A percentile compares a stretch with the other conserved stretches of the same genome.
Evolutionary conservation across 2,797 vertebrate genomes (phyloP).

Genomic region (Mormyrops attenuatus): DNA sequence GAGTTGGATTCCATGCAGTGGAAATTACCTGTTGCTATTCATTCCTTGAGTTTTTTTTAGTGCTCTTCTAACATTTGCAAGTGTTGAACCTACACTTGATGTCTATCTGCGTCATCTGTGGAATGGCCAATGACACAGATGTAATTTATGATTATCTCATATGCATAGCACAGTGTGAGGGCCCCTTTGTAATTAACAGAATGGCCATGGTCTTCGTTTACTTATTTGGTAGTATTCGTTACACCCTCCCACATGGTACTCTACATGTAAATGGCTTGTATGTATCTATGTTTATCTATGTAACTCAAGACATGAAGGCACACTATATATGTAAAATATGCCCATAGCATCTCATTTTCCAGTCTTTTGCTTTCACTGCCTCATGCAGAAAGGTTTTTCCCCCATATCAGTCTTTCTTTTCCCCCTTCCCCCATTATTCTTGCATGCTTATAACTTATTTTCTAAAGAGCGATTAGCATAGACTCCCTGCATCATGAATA

Average conservation of each 20-base stretch:
- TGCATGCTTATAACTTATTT: constrained; percentile 1
- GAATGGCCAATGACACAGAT: background rate
- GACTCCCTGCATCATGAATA: background rate
- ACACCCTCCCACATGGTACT: constrained; percentile 5
- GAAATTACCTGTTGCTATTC: background rate
- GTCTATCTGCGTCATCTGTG: background rate
- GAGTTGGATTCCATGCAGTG: background rate
- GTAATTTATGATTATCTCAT: background rate
- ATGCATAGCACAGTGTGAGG: constrained; percentile 15
- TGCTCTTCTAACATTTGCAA: background rate
- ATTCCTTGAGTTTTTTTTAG: background rate
- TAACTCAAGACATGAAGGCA: constrained; percentile 16
- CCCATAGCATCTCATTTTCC: background rate
- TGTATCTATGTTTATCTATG: background rate
- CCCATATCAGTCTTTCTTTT: background rate
- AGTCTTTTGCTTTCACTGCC: background rate
- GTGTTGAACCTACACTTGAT: background rate
- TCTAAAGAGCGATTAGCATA: background rate
- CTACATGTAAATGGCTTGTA: background rate
- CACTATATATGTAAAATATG: background rate
- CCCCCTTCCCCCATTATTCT: background rate
- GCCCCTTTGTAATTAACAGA: constrained; percentile 6
- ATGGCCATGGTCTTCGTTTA: constrained; percentile 8
- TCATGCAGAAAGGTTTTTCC: background rate
- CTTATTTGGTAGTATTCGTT: constrained; percentile 14